phyloP scores from a whole-genome alignment of 2,888 invertebrate genomes.

The Xestia c-nigrum region DNA sequence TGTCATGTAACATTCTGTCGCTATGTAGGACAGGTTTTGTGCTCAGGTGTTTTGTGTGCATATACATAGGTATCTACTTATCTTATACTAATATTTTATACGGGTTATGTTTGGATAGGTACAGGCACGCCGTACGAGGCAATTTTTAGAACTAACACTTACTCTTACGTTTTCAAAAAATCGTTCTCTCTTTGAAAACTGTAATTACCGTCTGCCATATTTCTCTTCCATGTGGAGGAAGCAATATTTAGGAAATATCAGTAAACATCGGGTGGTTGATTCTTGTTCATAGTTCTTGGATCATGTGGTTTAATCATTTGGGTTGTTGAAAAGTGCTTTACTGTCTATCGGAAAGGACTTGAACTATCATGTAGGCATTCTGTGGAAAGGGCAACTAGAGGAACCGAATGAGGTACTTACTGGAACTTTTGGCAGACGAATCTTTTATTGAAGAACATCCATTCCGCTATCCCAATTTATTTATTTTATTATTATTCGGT shows the following conservation, averaged over 20 bases:
- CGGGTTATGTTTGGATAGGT: not conserved
- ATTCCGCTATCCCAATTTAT: too few relatives aligned
- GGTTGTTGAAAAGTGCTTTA: not conserved
- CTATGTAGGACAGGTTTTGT: slow-evolving; percentile 30
- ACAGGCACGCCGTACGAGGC: not conserved
- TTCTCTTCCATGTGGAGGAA: not conserved
- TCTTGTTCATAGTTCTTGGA: not conserved
- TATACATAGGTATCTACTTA: not conserved
- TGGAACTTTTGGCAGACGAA: too few relatives aligned
- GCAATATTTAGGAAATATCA: slow-evolving; percentile 3
- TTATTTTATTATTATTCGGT: too few relatives aligned
- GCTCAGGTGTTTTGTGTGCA: slow-evolving; percentile 11
- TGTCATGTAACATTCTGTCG: slow-evolving; percentile 33
- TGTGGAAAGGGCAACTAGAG: not conserved
- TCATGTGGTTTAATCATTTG: not conserved
- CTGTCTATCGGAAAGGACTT: not conserved
- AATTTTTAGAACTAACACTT: not conserved
- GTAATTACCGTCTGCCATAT: too few relatives aligned
- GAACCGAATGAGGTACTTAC: too few relatives aligned
- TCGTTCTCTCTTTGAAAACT: not conserved
- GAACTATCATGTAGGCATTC: too few relatives aligned
- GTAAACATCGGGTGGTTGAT: not conserved
- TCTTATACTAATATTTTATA: not conserved
- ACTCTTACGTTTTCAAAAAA: not conserved
- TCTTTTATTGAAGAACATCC: too few relatives aligned